Evolutionary conservation across 2,113 vertebrate species (phyloP), one percentile per base, ranked within the genome.

Genomic region (Saguinus imperator): DNA sequence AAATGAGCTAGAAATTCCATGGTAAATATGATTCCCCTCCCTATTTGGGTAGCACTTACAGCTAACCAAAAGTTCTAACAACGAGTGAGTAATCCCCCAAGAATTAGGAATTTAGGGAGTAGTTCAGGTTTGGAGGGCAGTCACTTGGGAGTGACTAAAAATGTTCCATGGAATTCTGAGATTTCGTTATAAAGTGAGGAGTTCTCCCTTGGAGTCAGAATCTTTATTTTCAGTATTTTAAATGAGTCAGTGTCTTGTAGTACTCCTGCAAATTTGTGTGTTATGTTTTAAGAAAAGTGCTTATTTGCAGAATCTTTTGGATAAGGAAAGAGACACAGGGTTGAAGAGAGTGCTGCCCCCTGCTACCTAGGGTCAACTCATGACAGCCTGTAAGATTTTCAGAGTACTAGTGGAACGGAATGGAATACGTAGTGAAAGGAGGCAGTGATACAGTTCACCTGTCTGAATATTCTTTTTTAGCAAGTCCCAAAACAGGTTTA

Each of bases 81-180:
- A 89, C 91, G 92, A 92, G 45, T 97, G 97, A 98, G 96, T 97
- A 97, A 97, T 97, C 73, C 76, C 82, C 86, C 40, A 95, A 92
- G 97, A 97, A 97, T 97, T 87, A 89, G 83, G 64, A 40, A 88
- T 97, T 87, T 52, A 96, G 94, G 98, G 97, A 96, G 98, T 90
- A 95, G 95, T 43, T 95, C 94, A 96, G 92, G 81, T 96, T 95
- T 97, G 94, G 95, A 94, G 40, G 94, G 6, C 73, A 55, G 55
- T 96, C 90, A 12, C 82, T 96, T 50, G n/a, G 68, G 80, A 95
- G 70, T 73, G 79, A 87, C 80, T 83, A 37, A 83, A 94, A 96
- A 70, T 70, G 50, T 96, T 95, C 89, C 81, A 72, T 14, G 37
- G 81, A 87, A 94, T 81, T 94, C 88, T 87, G 73, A 94, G 90